These are phyloP conservation scores for Pterobdella sp. DNA, from an alignment of 2,888 invertebrate genomes.

Conservation along the genomic window DNA sequence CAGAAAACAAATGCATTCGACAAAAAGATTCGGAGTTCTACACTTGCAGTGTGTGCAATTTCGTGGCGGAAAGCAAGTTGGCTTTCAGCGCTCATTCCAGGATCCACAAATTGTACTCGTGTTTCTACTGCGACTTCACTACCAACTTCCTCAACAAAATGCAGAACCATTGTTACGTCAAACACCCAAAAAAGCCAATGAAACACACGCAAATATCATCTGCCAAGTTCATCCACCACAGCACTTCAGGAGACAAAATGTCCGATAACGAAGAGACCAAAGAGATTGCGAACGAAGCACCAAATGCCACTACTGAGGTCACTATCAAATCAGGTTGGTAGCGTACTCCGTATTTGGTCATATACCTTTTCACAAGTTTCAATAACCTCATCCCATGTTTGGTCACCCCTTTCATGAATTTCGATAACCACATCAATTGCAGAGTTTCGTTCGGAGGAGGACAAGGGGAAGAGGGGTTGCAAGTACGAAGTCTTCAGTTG, in stretches of 20 bases:
- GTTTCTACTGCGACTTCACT: conserved; percentile 33
- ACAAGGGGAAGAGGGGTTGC: background rate
- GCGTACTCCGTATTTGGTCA: too few relatives aligned
- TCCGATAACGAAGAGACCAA: background rate
- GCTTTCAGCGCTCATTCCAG: conserved; percentile 23
- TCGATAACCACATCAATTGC: background rate
- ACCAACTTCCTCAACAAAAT: conserved; percentile 30
- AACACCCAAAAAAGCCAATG: conserved; percentile 25
- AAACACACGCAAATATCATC: background rate
- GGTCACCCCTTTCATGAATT: too few relatives aligned
- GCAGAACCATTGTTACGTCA: conserved; percentile 31
- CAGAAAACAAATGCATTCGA: background rate
- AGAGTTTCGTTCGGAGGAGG: background rate
- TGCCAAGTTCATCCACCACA: conserved; percentile 6
- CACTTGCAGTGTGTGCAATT: conserved; percentile 18
- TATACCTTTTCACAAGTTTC: background rate
- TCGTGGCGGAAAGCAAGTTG: conserved; percentile 21
- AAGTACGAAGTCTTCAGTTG: conserved; percentile 30
- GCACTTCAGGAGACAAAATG: background rate
- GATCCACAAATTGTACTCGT: conserved; percentile 27
- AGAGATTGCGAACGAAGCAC: background rate
- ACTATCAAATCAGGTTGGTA: too few relatives aligned
- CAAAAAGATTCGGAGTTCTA: background rate
- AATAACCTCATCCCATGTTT: too few relatives aligned
- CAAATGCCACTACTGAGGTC: too few relatives aligned